Evolutionary conservation across 2,797 vertebrate genomes (phyloP), one percentile per base, ranked within the genome.

Genomic region (Rhynchotus rufescens): DNA sequence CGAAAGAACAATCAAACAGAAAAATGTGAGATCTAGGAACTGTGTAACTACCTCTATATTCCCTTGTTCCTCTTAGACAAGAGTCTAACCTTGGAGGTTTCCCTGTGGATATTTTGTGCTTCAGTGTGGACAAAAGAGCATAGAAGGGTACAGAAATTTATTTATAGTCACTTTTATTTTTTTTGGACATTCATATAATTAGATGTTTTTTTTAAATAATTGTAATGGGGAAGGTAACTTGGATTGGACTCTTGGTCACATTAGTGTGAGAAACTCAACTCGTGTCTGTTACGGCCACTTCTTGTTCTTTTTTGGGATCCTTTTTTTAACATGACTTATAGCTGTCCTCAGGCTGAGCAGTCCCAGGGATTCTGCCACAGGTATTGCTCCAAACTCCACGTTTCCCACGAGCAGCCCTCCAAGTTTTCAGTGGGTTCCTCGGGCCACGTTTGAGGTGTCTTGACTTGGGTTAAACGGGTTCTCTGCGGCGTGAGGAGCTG

Each of bases 1-100:
- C 86, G 64, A 86, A 84, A 84, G 17, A 92, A 89, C 36, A 71
- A 30, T 80, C 62, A 90, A 91, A 87, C 82, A 44, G 47, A 79
- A 14, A 74, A 79, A 30, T 49, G 65, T 9, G 61, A 57, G 34
- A 19, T 0, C 30, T 45, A 21, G 20, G 15, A 59, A 60, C 36
- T 60, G 6, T 56, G 36, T 64, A 22, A 73, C 26, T 42, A 81
- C 14, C 34, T 85, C 15, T 84, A 8, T 69, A 79, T 83, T 90
- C 22, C 78, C 15, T 77, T 77, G 52, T 67, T 74, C 78, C 57
- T 79, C 10, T 64, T 69, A 79, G 78, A 30, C 54, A 81, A 93
- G 9, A 42, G 15, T 34, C 28, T 73, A 85, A 54, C 26, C 15
- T 8, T 32, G 57, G 36, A 80, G 40, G 30, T 23, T 90, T 7